A percentile compares a stretch with the other conserved stretches of the same genome.
Evolutionary conservation across 2,888 invertebrate species (phyloP).

Genomic region (Rapana venosa): DNA sequence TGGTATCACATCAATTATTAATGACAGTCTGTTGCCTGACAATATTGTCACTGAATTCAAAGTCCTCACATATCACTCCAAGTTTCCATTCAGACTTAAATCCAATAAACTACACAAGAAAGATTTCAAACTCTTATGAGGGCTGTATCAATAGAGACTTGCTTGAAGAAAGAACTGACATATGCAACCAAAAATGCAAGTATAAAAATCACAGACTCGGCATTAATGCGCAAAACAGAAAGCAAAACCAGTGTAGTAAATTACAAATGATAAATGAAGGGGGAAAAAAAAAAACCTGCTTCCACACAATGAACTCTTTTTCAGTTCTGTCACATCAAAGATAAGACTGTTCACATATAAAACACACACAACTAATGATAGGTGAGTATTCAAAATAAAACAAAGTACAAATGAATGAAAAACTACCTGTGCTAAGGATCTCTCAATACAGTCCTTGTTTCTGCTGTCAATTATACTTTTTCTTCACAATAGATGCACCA

Average conservation of each 20-base stretch:
- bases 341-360: background rate
- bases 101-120: background rate
- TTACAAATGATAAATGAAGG: background rate
- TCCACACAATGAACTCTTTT: background rate
- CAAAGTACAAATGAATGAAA: background rate
- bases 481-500: background rate
- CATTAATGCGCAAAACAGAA: constrained; percentile 14
- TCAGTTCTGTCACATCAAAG: background rate
- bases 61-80: background rate
- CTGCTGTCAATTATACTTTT: background rate
- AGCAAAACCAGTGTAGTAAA: background rate
- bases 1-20: constrained; percentile 4
- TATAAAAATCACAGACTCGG: constrained; percentile 20
- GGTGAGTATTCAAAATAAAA: background rate
- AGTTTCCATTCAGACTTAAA: background rate
- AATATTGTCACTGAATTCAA: background rate
- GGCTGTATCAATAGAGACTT: background rate
- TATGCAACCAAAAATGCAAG: background rate
- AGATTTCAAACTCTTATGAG: background rate
- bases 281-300: background rate
- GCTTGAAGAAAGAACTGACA: background rate
- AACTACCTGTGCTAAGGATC: background rate
- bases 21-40: background rate
- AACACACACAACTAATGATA: background rate
- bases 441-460: background rate